phyloP scores from a whole-genome alignment of 2,113 vertebrate genomes.

The Cyanoramphus novaezelandiae region DNA sequence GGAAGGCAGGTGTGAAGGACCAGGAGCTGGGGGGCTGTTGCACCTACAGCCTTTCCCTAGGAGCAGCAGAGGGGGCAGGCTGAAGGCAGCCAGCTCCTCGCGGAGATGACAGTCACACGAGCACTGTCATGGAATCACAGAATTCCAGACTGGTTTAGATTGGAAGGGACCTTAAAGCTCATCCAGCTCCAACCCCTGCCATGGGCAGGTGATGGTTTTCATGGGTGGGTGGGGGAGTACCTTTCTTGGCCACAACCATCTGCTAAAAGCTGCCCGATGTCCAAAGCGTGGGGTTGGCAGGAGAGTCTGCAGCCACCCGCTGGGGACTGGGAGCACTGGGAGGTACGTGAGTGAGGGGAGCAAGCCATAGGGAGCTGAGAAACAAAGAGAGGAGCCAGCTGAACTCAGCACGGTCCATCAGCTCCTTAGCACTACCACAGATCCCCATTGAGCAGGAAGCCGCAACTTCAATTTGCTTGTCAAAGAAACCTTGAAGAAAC shows the following conservation, averaged over 20 bases:
- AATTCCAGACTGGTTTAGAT: background rate
- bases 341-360: accelerated
- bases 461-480: background rate
- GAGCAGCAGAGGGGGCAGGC: background rate
- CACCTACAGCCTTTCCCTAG: background rate
- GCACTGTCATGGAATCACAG: background rate
- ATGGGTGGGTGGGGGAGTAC: background rate
- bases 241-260: background rate
- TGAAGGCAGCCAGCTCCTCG: background rate
- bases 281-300: background rate
- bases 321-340: background rate
- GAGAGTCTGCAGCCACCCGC: background rate
- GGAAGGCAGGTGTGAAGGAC: conserved; percentile 12
- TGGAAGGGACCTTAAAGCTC: background rate
- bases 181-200: background rate
- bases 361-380: background rate
- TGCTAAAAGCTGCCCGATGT: background rate
- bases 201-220: background rate
- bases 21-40: background rate
- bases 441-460: background rate
- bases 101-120: accelerated
- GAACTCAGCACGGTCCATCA: background rate
- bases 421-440: background rate
- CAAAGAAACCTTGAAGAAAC: background rate
- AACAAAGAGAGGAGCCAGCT: background rate